phyloP scores from a whole-genome alignment of 1,140 invertebrate genomes.

The Dinoponera quadriceps region DNA sequence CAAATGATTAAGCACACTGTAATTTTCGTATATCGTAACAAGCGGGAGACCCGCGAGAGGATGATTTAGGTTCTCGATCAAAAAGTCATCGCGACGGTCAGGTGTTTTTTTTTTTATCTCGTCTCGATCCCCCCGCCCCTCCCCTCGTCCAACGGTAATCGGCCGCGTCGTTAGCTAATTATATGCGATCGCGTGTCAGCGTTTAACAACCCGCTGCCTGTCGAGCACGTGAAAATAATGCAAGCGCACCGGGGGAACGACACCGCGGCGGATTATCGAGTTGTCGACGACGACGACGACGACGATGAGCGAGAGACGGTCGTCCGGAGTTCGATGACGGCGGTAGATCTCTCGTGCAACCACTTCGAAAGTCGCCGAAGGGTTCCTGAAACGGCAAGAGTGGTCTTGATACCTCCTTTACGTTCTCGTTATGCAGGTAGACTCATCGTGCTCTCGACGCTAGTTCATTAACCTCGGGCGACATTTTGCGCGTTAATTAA shows the following conservation, averaged over 20 bases:
- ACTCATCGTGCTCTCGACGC: conserved; percentile 55
- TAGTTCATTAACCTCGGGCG: conserved; percentile 57
- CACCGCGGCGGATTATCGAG: conserved; percentile 34
- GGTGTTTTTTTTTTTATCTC: conserved; percentile 30
- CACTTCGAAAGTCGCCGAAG: conserved; percentile 65
- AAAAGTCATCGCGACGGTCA: neutral
- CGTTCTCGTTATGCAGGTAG: conserved; percentile 64
- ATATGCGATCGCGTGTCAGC: conserved; percentile 40
- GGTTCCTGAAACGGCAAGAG: conserved; percentile 62
- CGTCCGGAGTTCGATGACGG: conserved; percentile 62
- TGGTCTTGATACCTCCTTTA: conserved; percentile 59
- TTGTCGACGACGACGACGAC: conserved; percentile 17
- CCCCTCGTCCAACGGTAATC: neutral
- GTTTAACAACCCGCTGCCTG: conserved; percentile 33
- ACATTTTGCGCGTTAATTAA: conserved; percentile 60
- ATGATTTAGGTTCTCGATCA: neutral
- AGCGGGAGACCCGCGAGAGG: neutral
- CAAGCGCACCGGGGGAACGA: conserved; percentile 1
- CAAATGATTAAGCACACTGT: neutral
- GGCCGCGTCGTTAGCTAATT: conserved; percentile 25
- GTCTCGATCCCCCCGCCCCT: neutral
- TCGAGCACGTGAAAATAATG: conserved; percentile 32
- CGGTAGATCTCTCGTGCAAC: conserved; percentile 59
- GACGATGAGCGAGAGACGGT: conserved; percentile 53
- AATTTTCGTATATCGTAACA: neutral